Evolutionary conservation across 2,797 vertebrate genomes (phyloP).

Genomic region (Chelidonichthys spinosus): DNA sequence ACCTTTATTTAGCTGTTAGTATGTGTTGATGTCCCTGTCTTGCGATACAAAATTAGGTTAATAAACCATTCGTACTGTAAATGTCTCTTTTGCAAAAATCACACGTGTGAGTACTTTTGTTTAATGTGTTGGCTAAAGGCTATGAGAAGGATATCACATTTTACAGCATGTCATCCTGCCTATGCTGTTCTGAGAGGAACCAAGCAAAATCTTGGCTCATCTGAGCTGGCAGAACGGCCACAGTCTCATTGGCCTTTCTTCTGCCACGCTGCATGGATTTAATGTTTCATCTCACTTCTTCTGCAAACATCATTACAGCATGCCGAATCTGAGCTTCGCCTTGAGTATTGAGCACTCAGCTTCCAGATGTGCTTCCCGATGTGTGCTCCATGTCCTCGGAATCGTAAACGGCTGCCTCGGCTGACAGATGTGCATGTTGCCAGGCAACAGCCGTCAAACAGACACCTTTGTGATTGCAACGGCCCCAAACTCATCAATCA

Average conservation of each 20-base stretch:
- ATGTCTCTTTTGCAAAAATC: neutral
- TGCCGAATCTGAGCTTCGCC: neutral
- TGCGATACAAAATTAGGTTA: slow-evolving; percentile 23
- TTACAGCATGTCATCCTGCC: neutral
- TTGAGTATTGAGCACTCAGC: neutral
- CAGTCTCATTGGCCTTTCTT: neutral
- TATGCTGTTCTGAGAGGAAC: slow-evolving; percentile 10
- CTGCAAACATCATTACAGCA: neutral
- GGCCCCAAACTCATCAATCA: neutral
- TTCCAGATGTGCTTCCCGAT: neutral
- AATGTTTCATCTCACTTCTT: neutral
- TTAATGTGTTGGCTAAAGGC: neutral
- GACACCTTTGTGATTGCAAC: neutral
- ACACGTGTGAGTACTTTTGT: neutral
- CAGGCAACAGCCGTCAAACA: slow-evolving; percentile 2
- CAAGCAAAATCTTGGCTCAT: neutral
- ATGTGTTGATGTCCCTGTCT: slow-evolving; percentile 46
- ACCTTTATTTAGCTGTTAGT: slow-evolving; percentile 30
- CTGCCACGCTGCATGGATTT: neutral
- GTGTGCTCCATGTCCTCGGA: neutral
- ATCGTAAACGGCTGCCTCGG: neutral
- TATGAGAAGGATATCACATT: neutral
- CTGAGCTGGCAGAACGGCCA: neutral
- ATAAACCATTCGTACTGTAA: slow-evolving; percentile 43
- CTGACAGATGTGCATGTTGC: neutral